A percentile compares a stretch with the other conserved stretches of the same genome.
phyloP scores from a whole-genome alignment of 2,797 vertebrate genomes.

The Karalla daura region DNA sequence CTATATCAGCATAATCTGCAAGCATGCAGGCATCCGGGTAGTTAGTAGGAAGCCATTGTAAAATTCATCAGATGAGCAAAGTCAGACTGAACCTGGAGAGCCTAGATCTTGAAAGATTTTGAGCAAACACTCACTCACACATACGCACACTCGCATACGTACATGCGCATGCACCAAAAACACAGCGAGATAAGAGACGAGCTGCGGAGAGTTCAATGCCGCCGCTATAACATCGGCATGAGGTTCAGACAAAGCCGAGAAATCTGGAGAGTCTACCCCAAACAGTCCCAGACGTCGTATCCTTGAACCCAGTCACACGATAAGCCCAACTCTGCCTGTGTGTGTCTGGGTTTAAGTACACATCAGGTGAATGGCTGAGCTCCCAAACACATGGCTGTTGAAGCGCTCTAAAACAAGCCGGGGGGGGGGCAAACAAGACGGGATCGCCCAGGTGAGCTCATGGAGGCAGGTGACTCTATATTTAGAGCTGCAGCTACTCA shows the following conservation, averaged over 20 bases:
- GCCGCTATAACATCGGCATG: conserved; percentile 28
- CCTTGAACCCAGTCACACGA: conserved; percentile 56
- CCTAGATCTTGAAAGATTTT: conserved; percentile 36
- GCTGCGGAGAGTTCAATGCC: conserved; percentile 32
- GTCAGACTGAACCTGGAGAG: background rate
- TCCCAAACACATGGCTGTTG: conserved; percentile 7
- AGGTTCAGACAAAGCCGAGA: conserved; percentile 48
- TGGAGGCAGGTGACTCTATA: conserved; percentile 37
- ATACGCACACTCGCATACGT: conserved; percentile 4
- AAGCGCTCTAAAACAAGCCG: conserved; percentile 45
- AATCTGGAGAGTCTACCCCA: conserved; percentile 63
- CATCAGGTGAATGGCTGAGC: conserved; percentile 40
- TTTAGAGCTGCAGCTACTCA: conserved; percentile 9
- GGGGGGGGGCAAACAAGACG: conserved; percentile 39
- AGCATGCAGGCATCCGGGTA: background rate
- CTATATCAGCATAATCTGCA: no score
- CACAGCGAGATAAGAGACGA: conserved; percentile 42
- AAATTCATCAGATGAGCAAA: background rate
- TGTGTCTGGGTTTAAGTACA: conserved; percentile 43
- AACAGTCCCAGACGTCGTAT: conserved; percentile 65
- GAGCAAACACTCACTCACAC: background rate
- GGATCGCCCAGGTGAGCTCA: conserved; percentile 47
- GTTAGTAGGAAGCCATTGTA: background rate
- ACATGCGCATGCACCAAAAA: background rate
- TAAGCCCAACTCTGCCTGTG: conserved; percentile 51